Conservation (phyloP, 2,797 vertebrate genomes). For the Mormyrus hasselquistii region DNA sequence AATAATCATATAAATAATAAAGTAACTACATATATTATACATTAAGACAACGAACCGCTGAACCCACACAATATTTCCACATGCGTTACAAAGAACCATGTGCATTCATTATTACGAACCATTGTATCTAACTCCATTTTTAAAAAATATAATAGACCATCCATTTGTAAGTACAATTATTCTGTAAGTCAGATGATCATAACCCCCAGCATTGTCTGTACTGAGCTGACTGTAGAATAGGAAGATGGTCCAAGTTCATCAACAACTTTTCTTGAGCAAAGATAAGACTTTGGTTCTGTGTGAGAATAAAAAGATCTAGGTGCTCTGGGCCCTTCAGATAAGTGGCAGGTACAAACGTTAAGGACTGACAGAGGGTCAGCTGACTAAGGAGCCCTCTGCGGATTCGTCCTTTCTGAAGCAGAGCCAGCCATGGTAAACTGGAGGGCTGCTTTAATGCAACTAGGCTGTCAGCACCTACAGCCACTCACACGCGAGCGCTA, state of each 20-base stretch:
- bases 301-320: not conserved
- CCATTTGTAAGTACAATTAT: not conserved
- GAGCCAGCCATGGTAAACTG: not conserved
- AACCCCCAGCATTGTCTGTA: not conserved
- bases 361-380: not conserved
- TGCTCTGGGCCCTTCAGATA: not conserved
- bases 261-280: not conserved
- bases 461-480: slow-evolving; percentile 2
- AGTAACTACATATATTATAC: not conserved
- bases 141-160: not conserved
- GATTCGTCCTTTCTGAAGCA: not conserved
- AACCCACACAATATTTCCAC: not conserved
- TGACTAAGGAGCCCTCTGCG: not conserved
- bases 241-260: not conserved
- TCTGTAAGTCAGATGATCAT: not conserved
- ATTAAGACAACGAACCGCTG: not conserved
- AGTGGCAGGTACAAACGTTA: not conserved
- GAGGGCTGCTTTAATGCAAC: not conserved
- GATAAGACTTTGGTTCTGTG: not conserved
- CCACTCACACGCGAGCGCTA: not conserved
- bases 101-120: not conserved
- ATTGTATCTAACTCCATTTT: not conserved
- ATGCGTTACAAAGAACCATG: not conserved
- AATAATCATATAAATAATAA: not conserved
- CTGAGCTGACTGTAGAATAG: not conserved